phyloP scores from a whole-genome alignment of 2,888 invertebrate species.

The Sarcophaga carnaria region DNA sequence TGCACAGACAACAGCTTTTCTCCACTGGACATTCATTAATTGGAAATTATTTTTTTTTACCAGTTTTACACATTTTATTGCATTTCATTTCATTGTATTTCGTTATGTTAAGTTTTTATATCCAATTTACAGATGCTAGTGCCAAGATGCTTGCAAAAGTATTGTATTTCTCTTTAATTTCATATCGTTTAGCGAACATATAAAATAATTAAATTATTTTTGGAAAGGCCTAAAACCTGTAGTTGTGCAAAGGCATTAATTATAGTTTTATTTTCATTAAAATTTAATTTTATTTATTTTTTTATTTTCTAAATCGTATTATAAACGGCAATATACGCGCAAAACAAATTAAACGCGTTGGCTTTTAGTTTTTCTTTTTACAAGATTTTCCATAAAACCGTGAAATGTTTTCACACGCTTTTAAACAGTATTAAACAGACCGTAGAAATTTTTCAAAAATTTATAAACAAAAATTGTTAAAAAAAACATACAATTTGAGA shows the following conservation, averaged over 20 bases:
- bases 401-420: constrained; percentile 65
- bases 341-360: constrained; percentile 26
- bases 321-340: constrained; percentile 42
- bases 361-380: constrained; percentile 26
- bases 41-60: constrained; percentile 42
- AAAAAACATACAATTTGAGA: not conserved
- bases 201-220: not conserved
- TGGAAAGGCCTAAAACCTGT: constrained; percentile 10
- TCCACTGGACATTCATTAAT: constrained; percentile 17
- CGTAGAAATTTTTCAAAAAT: constrained; percentile 41
- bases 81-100: not conserved
- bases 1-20: not conserved
- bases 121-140: too few relatives aligned
- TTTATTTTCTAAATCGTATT: constrained; percentile 11
- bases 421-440: constrained; percentile 63
- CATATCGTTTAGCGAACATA: too few relatives aligned
- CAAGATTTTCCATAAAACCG: constrained; percentile 45
- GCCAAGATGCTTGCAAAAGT: too few relatives aligned
- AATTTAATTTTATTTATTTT: constrained; percentile 51
- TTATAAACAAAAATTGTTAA: not conserved
- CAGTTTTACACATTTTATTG: constrained; percentile 24
- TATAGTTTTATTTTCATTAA: constrained; percentile 42
- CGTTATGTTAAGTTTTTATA: not conserved
- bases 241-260: constrained; percentile 28
- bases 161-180: too few relatives aligned